Evolutionary conservation across 2,888 invertebrate species (phyloP).

Genomic region (Fragum whitleyi): DNA sequence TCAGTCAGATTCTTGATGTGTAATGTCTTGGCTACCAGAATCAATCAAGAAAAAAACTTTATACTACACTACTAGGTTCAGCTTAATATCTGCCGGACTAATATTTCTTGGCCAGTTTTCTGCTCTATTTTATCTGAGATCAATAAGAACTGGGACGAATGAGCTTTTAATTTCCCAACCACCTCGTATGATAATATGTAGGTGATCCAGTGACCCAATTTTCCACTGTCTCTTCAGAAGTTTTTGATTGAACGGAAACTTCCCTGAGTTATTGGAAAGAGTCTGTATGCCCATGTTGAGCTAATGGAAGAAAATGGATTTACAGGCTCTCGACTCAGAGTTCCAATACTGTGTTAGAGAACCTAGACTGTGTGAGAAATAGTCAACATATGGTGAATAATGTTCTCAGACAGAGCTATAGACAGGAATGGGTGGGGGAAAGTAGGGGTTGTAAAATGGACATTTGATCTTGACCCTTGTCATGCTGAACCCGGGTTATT

Average conservation of each 20-base stretch:
- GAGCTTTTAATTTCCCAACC: not conserved
- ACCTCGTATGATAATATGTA: constrained; percentile 11
- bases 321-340: not conserved
- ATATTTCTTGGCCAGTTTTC: not conserved
- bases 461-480: too few relatives aligned
- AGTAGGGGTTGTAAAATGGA: too few relatives aligned
- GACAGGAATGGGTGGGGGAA: too few relatives aligned
- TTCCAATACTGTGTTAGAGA: not conserved
- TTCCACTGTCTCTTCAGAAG: constrained; percentile 4
- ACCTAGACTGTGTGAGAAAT: not conserved
- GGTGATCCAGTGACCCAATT: constrained; percentile 15
- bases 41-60: too few relatives aligned
- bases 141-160: constrained; percentile 22
- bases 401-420: too few relatives aligned
- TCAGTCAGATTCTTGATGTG: too few relatives aligned
- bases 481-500: too few relatives aligned
- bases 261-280: constrained; percentile 16
- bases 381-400: not conserved
- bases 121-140: not conserved
- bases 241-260: constrained; percentile 16
- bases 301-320: constrained; percentile 13
- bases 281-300: not conserved
- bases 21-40: too few relatives aligned
- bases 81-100: too few relatives aligned
- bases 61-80: too few relatives aligned